Evolutionary conservation across 2,113 vertebrate species (phyloP).

Genomic region (Turnix velox): DNA sequence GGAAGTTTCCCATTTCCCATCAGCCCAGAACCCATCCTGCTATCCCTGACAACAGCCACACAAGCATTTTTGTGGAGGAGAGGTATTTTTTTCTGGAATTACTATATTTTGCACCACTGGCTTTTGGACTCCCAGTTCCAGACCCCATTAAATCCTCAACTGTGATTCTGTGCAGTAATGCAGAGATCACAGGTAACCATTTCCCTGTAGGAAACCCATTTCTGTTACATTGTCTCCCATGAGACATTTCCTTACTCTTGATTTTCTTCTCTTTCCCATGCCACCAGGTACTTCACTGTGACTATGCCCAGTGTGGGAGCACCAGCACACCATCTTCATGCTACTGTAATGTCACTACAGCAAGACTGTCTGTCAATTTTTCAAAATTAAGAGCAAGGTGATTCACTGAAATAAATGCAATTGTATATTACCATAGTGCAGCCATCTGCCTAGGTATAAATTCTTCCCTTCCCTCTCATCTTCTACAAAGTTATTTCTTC

Average conservation of each 20-base stretch:
- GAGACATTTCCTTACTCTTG: neutral
- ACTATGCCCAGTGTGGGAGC: neutral
- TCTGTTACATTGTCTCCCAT: neutral
- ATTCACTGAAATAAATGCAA: neutral
- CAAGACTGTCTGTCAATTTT: neutral
- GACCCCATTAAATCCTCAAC: rapidly evolving
- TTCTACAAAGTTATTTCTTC: constrained; percentile 4
- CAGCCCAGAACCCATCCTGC: neutral
- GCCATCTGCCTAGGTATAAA: neutral
- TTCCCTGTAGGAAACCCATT: neutral
- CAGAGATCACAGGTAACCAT: neutral
- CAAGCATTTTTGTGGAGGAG: neutral
- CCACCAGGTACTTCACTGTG: neutral
- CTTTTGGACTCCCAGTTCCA: neutral
- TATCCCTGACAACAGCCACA: neutral
- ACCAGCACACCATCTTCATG: neutral
- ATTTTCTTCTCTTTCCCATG: neutral
- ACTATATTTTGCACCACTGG: neutral
- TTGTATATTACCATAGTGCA: neutral
- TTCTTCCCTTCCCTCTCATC: neutral
- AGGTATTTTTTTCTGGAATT: rapidly evolving
- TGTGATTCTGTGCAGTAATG: neutral
- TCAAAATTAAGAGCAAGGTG: neutral
- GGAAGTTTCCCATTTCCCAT: neutral
- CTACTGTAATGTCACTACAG: rapidly evolving